Conservation (phyloP, 2,797 vertebrate species). For the Antrozous pallidus region DNA sequence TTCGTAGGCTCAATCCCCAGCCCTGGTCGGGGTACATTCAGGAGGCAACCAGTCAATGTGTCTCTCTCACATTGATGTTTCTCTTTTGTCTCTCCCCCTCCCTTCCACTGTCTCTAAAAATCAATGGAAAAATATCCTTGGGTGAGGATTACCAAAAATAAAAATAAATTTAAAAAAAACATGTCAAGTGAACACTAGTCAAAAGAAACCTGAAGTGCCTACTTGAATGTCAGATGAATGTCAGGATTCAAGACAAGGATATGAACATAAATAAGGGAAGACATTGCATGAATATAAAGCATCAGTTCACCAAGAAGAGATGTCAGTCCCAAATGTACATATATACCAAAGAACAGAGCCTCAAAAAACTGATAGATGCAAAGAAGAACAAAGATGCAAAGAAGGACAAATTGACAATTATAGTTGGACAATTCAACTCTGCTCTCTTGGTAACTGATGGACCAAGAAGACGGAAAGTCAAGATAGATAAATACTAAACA, state of each 20-base stretch:
- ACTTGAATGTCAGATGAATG: not conserved
- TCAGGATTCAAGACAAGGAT: not conserved
- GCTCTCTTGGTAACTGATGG: not conserved
- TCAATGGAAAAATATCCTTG: too few relatives aligned
- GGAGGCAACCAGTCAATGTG: too few relatives aligned
- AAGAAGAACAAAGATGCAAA: not conserved
- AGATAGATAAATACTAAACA: not conserved
- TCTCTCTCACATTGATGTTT: too few relatives aligned
- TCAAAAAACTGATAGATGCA: not conserved
- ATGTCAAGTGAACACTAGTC: not conserved
- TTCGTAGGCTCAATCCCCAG: too few relatives aligned
- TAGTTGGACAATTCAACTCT: not conserved
- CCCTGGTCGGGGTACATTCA: too few relatives aligned
- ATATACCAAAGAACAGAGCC: not conserved
- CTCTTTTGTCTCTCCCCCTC: too few relatives aligned
- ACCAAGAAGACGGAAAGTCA: not conserved
- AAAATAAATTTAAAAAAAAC: not conserved
- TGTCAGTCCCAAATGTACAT: rapidly evolving
- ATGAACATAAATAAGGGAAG: not conserved
- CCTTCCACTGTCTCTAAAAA: too few relatives aligned
- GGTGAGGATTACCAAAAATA: too few relatives aligned
- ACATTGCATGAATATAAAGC: not conserved
- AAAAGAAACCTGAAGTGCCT: not conserved
- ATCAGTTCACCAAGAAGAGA: not conserved
- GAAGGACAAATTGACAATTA: not conserved